A percentile compares a stretch with the other conserved stretches of the same genome.
phyloP scores from a whole-genome alignment of 2,113 vertebrate species.

The Patagioenas fasciata region DNA sequence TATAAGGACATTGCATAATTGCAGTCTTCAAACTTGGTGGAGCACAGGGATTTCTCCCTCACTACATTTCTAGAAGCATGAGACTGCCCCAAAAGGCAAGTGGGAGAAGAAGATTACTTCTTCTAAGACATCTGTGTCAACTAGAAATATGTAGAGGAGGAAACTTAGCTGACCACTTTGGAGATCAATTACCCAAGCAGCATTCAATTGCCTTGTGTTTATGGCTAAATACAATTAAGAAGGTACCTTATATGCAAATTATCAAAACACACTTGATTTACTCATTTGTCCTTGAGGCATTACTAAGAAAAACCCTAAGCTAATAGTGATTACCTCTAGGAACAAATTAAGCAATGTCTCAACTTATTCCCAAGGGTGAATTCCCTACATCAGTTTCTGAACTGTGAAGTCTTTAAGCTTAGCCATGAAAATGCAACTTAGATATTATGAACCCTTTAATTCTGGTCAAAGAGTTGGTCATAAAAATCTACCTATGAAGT shows the following conservation, averaged over 20 bases:
- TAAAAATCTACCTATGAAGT: not conserved
- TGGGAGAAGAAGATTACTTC: not conserved
- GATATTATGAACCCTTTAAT: not conserved
- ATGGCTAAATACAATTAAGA: slow-evolving; percentile 40
- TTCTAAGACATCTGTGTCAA: not conserved
- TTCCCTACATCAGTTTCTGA: not conserved
- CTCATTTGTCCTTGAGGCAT: slow-evolving; percentile 33
- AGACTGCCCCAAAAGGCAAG: not conserved
- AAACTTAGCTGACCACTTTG: not conserved
- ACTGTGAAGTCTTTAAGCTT: not conserved
- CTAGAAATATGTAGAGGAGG: not conserved
- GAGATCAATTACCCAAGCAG: slow-evolving; percentile 27
- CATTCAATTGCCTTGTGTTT: not conserved
- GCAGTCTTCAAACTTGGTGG: not conserved
- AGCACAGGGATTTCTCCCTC: not conserved
- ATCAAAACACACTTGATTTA: slow-evolving; percentile 50
- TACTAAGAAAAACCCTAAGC: slow-evolving; percentile 8
- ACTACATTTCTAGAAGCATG: not conserved
- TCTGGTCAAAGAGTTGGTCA: not conserved
- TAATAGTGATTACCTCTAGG: slow-evolving; percentile 28
- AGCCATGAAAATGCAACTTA: not conserved
- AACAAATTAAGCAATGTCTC: not conserved
- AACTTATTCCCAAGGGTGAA: slow-evolving; percentile 1
- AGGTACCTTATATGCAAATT: slow-evolving; percentile 52
- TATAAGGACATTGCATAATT: not conserved